Evolutionary conservation across 2,888 invertebrate genomes (phyloP), one percentile per base, ranked within the genome.

Genomic region (Drosophila phalerata): DNA sequence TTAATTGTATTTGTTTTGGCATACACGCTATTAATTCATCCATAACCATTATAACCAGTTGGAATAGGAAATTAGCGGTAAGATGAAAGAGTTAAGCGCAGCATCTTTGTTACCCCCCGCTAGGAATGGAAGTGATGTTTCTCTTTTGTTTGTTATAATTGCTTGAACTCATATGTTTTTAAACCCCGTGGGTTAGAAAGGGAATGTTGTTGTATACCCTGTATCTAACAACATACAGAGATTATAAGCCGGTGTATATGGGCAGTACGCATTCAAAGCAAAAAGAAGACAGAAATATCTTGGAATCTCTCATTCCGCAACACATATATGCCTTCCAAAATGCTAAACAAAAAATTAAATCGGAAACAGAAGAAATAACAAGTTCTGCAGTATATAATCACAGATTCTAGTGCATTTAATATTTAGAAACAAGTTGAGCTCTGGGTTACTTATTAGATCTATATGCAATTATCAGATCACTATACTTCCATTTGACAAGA

Each of bases 1-100:
- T 82, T 82, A 82, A 82, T 88, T 82, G 82, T 82, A 88, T 82
- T 82, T 82, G 88, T 88, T 82, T 82, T 76, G 73, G 88, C 81
- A 80, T 77, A 72, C 70, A 79, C 64, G 65, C 78, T 80, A 81
- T 74, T 73, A 79, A 69, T 74, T 79, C 76, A 82, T 79, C 83
- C 71, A 82, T 79, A 82, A 75, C 72, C 76, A 82, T 81, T 83
- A 69, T 83, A 86, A 88, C 86, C 84, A 86, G 88, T 79, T 69
- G 70, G 64, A 69, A 71, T 73, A 73, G 77, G 66, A 79, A 77
- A 83, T 83, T 83, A 83, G 83, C 83, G 83, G 83, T 58, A 51
- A 86, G 77, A 85, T 83, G 52, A 83, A 83, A 88, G 83, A 57
- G 45, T 42, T 48, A 55, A 55, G 30, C 60, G 45, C 72, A 70